These are phyloP conservation scores for Drosophila auraria DNA, from an alignment of 1,140 invertebrate species.

Conservation along the genomic window DNA sequence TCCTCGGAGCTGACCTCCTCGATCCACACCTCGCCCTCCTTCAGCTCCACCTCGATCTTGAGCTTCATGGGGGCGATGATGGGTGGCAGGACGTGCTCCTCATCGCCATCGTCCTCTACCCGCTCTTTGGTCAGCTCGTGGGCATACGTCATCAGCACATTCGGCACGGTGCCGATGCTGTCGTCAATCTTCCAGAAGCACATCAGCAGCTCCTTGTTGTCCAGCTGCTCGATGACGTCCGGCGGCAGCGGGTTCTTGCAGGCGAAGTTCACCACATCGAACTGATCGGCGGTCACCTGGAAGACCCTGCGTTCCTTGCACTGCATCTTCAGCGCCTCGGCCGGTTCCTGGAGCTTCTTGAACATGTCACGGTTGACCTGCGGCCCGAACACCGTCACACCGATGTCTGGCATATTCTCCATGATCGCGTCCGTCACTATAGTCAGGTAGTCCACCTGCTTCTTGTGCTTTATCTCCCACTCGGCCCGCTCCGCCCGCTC, in stretches of 20 bases:
- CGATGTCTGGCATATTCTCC: constrained; percentile 85
- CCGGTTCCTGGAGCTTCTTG: constrained; percentile 79
- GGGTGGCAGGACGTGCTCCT: constrained; percentile 56
- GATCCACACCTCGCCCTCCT: constrained; percentile 63
- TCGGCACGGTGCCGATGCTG: constrained; percentile 59
- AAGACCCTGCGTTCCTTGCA: constrained; percentile 77
- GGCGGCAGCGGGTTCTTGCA: constrained; percentile 71
- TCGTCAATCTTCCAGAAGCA: constrained; percentile 83
- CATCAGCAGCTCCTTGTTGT: constrained; percentile 76
- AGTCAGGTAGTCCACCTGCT: constrained; percentile 79
- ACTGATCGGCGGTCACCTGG: constrained; percentile 58
- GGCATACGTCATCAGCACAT: constrained; percentile 66
- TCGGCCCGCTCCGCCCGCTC: constrained; percentile 69
- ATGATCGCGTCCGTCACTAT: constrained; percentile 85
- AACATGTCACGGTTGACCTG: constrained; percentile 83
- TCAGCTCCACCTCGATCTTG: constrained; percentile 69
- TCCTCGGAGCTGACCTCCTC: constrained; percentile 73
- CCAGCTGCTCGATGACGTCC: constrained; percentile 73
- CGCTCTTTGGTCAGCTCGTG: constrained; percentile 67
- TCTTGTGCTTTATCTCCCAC: constrained; percentile 72
- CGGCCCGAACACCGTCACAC: constrained; percentile 79
- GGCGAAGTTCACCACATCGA: constrained; percentile 66
- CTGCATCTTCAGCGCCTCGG: constrained; percentile 75
- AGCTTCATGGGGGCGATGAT: constrained; percentile 63
- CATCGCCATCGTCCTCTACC: constrained; percentile 59